Percentiles rank a stretch among this genome's conserved stretches.
Evolutionary conservation across 1,140 invertebrate species (phyloP).

Genomic region (Aradophagus sp.): DNA sequence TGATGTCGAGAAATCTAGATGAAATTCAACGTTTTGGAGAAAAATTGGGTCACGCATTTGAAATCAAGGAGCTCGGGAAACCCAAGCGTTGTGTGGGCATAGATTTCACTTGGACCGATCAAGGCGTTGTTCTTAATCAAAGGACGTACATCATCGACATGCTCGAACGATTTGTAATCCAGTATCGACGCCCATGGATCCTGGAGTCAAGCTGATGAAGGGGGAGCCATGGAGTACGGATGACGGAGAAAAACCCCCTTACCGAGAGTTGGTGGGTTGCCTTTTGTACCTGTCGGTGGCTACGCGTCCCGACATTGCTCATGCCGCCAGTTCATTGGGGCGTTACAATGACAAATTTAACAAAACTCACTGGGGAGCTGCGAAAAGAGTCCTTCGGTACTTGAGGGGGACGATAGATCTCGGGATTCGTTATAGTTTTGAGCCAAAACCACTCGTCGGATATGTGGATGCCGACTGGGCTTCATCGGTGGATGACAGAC

Average conservation of each 20-base stretch:
- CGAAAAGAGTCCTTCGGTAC: neutral
- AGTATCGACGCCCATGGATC: neutral
- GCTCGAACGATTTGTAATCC: neutral
- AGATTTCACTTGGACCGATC: neutral
- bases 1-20: neutral
- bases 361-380: neutral
- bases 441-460: neutral
- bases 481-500: neutral
- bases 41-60: neutral
- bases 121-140: neutral
- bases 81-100: neutral
- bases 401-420: neutral
- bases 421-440: neutral
- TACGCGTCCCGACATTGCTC: constrained; percentile 1
- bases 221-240: neutral
- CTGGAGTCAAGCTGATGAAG: neutral
- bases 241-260: neutral
- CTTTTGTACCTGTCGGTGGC: neutral
- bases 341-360: neutral
- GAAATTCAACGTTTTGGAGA: neutral
- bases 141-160: neutral
- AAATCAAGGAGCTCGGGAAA: neutral
- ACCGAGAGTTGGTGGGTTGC: neutral
- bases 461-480: neutral
- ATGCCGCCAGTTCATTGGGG: neutral